These are phyloP conservation scores for Thryonomys swinderianus DNA, from an alignment of 2,113 vertebrate genomes.

Conservation along the genomic window DNA sequence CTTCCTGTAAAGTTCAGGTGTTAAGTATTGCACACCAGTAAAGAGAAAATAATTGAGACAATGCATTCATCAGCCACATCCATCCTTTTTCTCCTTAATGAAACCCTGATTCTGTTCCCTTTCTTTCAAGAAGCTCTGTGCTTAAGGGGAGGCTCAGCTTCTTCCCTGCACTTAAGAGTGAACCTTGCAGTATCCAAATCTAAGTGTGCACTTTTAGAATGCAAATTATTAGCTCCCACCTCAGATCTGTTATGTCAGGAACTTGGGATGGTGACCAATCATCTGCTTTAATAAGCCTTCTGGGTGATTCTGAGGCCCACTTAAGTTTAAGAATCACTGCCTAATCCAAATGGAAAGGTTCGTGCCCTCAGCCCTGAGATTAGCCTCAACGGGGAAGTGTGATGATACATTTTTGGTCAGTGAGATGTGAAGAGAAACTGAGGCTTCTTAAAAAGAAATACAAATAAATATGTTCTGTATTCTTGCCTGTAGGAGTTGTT, in stretches of 20 bases:
- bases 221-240: not conserved
- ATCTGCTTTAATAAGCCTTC: not conserved
- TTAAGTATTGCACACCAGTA: not conserved
- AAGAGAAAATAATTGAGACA: not conserved
- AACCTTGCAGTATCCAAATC: not conserved
- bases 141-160: not conserved
- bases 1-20: not conserved
- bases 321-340: not conserved
- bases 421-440: not conserved
- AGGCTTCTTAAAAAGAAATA: not conserved
- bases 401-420: not conserved
- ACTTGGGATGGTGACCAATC: not conserved
- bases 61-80: not conserved
- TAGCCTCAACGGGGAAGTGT: too few species aligned
- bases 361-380: rapidly evolving
- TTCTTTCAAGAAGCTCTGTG: not conserved
- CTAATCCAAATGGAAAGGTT: not conserved
- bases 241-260: not conserved
- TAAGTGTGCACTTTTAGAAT: not conserved
- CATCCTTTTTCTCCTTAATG: not conserved
- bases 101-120: not conserved
- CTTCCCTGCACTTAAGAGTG: not conserved
- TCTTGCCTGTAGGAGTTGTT: not conserved
- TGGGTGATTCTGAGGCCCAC: not conserved
- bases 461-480: not conserved